Evolutionary conservation across 2,888 invertebrate species (phyloP).

Genomic region (Ophonus ardosiacus): DNA sequence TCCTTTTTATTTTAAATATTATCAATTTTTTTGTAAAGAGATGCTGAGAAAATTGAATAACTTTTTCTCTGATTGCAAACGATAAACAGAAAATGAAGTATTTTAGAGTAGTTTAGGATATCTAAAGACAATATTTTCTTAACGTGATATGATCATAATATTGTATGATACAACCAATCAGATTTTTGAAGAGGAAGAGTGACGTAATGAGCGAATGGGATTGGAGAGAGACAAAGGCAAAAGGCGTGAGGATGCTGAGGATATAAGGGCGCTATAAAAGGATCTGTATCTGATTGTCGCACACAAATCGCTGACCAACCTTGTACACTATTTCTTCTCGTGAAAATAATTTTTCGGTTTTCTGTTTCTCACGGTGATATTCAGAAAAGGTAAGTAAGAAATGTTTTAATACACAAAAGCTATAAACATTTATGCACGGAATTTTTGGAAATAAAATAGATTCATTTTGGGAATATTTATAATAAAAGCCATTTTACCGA

Average conservation of each 20-base stretch:
- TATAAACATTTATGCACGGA: neutral
- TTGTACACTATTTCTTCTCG: neutral
- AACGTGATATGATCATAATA: conserved; percentile 36
- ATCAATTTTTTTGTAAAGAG: neutral
- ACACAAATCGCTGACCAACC: conserved; percentile 10
- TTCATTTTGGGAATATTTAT: too few relatives aligned
- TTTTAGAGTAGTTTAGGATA: conserved; percentile 11
- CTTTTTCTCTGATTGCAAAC: neutral
- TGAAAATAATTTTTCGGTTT: neutral
- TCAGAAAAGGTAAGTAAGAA: neutral
- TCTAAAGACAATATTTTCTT: conserved; percentile 32
- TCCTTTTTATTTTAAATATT: too few relatives aligned
- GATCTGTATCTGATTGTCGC: conserved; percentile 2
- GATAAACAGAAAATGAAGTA: conserved; percentile 3
- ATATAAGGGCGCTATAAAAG: conserved; percentile 24
- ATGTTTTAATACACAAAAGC: neutral
- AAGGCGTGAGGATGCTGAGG: conserved; percentile 1
- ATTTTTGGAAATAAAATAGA: too few relatives aligned
- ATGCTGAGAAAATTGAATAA: neutral
- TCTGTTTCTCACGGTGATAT: neutral
- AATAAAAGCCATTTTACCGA: too few relatives aligned
- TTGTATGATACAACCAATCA: conserved; percentile 13
- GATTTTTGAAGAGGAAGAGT: conserved; percentile 16
- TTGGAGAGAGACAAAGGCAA: conserved; percentile 25
- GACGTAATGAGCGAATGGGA: conserved; percentile 3